These are phyloP conservation scores for Myopa testacea DNA, from an alignment of 2,888 invertebrate species.

Conservation along the genomic window DNA sequence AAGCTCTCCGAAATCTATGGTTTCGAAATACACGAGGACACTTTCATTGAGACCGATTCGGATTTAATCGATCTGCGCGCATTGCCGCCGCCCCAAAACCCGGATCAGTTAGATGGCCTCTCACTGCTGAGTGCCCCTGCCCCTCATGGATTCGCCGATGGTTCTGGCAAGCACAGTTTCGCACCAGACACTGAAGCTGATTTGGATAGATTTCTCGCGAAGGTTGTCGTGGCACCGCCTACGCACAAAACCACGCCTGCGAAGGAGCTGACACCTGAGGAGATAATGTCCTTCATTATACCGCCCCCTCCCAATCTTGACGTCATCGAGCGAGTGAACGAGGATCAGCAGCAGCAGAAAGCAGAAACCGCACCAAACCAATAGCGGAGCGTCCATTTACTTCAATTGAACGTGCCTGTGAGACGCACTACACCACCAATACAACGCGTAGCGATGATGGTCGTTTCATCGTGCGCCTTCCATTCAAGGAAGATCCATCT, in stretches of 20 bases:
- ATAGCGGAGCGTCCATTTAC: too few relatives aligned
- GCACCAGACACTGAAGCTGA: slow-evolving; percentile 64
- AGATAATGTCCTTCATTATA: slow-evolving; percentile 87
- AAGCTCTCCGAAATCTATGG: slow-evolving; percentile 68
- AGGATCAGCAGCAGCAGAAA: slow-evolving; percentile 18
- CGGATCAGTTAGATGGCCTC: slow-evolving; percentile 81
- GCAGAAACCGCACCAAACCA: not conserved
- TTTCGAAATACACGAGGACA: slow-evolving; percentile 68
- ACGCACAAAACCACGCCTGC: slow-evolving; percentile 80
- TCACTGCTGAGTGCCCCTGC: slow-evolving; percentile 77
- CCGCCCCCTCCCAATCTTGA: slow-evolving; percentile 80
- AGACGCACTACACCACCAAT: too few relatives aligned
- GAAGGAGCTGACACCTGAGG: slow-evolving; percentile 83
- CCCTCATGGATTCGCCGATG: slow-evolving; percentile 82
- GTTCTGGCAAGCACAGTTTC: slow-evolving; percentile 52
- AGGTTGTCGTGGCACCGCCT: slow-evolving; percentile 83
- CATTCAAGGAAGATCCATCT: too few relatives aligned
- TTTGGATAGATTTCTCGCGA: slow-evolving; percentile 86
- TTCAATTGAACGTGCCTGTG: too few relatives aligned
- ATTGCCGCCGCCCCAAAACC: slow-evolving; percentile 87
- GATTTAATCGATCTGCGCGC: slow-evolving; percentile 91
- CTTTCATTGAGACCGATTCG: slow-evolving; percentile 77
- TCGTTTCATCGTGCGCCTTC: too few relatives aligned
- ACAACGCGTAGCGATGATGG: too few relatives aligned
- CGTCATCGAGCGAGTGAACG: slow-evolving; percentile 53